These are phyloP conservation scores for Ophiothrix spiculata DNA, from an alignment of 35 echinoderm and acorn worm species.

Conservation along the genomic window DNA sequence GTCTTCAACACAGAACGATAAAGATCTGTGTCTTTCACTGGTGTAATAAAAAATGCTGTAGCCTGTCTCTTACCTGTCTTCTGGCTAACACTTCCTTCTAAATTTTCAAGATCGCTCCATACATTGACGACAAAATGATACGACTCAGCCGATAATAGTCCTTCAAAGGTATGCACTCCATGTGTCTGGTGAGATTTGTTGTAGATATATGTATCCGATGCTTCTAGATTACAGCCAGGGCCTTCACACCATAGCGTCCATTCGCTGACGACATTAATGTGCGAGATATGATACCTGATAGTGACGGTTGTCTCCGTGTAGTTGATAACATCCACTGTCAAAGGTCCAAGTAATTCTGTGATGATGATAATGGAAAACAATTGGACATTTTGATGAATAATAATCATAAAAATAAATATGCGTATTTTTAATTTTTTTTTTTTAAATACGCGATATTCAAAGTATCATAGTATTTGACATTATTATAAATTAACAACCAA, in stretches of 20 bases:
- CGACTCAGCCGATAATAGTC: not conserved
- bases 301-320: not conserved
- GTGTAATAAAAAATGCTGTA: no score
- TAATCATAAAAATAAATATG: no score
- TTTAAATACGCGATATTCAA: no score
- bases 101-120: not conserved
- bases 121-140: not conserved
- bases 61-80: not conserved
- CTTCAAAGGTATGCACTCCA: not conserved
- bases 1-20: no score
- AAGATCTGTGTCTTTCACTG: no score
- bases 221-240: not conserved
- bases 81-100: not conserved
- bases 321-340: not conserved
- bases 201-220: not conserved
- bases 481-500: no score
- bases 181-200: not conserved
- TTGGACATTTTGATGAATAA: no score
- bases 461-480: no score
- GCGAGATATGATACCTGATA: not conserved
- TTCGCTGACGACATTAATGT: not conserved
- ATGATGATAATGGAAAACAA: no score
- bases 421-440: no score
- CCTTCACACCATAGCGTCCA: not conserved
- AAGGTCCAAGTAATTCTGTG: not conserved